Conservation (phyloP, 2,113 vertebrate species). For the Melanostigma gelatinosum region DNA sequence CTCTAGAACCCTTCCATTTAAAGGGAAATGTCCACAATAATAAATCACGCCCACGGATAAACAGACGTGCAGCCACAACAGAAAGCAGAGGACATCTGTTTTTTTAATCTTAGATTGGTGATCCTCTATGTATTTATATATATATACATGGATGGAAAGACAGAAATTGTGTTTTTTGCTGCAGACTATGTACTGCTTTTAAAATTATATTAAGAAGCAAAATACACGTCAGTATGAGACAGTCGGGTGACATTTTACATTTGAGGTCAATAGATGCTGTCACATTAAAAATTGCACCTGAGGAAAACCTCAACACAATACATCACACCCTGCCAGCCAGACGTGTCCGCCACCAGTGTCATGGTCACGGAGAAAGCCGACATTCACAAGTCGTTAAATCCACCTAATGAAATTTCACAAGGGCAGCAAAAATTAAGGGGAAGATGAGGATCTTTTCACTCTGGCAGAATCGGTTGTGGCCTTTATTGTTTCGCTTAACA, state of each 20-base stretch:
- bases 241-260: slow-evolving; percentile 52
- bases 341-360: slow-evolving; percentile 66
- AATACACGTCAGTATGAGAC: slow-evolving; percentile 46
- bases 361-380: slow-evolving; percentile 75
- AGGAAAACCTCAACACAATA: slow-evolving; percentile 70
- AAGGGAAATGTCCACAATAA: slow-evolving; percentile 24
- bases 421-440: slow-evolving; percentile 72
- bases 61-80: slow-evolving; percentile 10
- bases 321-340: slow-evolving; percentile 71
- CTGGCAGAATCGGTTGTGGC: slow-evolving; percentile 47
- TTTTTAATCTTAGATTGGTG: not conserved
- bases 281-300: slow-evolving; percentile 75
- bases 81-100: not conserved
- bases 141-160: not conserved
- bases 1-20: slow-evolving; percentile 37
- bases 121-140: not conserved
- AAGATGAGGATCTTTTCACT: slow-evolving; percentile 73
- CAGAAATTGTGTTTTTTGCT: slow-evolving; percentile 2
- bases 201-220: slow-evolving; percentile 62
- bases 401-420: slow-evolving; percentile 81
- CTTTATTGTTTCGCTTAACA: slow-evolving; percentile 65
- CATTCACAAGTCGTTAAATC: slow-evolving; percentile 80
- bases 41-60: slow-evolving; percentile 30
- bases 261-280: slow-evolving; percentile 68
- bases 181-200: slow-evolving; percentile 27